These are phyloP conservation scores for Acanthaster planci DNA, from an alignment of 35 echinoderm and acorn worm genomes.

Conservation along the genomic window DNA sequence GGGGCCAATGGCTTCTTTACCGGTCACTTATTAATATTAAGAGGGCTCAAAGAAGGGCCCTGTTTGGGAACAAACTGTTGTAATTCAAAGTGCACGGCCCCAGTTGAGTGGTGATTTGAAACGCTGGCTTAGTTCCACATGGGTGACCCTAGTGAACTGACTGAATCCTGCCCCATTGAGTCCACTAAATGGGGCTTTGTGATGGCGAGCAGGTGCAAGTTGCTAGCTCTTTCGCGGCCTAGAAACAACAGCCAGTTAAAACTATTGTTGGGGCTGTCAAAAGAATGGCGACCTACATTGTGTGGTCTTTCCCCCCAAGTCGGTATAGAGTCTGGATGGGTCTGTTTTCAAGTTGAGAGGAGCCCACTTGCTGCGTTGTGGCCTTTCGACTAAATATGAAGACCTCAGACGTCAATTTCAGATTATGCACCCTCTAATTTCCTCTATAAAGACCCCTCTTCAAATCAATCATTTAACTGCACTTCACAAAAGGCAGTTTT, in stretches of 20 bases:
- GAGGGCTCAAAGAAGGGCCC: not conserved
- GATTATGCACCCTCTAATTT: too few relatives aligned
- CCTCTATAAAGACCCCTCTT: too few relatives aligned
- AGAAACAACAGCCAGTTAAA: not conserved
- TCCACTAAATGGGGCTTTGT: conserved; percentile 12
- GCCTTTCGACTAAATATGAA: too few relatives aligned
- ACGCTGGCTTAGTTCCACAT: conserved; percentile 12
- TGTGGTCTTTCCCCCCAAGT: too few relatives aligned
- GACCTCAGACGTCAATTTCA: too few relatives aligned
- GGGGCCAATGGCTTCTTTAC: conserved; percentile 24
- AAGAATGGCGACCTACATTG: too few relatives aligned
- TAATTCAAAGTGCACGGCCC: conserved; percentile 16
- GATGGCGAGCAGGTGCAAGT: conserved; percentile 6
- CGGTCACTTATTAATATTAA: conserved; percentile 5
- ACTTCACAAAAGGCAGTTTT: too few relatives aligned
- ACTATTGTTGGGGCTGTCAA: too few relatives aligned
- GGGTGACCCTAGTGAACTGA: not conserved
- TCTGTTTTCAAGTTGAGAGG: too few relatives aligned
- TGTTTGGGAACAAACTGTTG: not conserved
- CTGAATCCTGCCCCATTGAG: conserved; percentile 10
- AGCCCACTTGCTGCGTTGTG: too few relatives aligned
- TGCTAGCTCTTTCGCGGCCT: not conserved
- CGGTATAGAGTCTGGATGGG: too few relatives aligned
- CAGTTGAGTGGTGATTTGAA: not conserved
- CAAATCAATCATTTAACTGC: too few relatives aligned